phyloP scores from a whole-genome alignment of 2,113 vertebrate species.

The Formicarius rufipectus region DNA sequence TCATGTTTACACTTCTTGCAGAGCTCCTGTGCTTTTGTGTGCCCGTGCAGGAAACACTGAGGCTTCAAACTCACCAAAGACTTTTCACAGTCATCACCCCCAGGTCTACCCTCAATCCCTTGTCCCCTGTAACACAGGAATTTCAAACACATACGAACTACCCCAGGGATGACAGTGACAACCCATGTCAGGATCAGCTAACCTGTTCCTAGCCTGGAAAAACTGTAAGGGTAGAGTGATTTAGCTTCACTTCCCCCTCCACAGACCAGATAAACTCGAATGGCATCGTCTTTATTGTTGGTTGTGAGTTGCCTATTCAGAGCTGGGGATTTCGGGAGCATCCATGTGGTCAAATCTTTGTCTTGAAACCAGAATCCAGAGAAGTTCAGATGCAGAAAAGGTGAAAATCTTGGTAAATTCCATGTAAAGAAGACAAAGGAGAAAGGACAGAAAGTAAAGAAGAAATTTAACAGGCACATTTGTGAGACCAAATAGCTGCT shows the following conservation, averaged over 20 bases:
- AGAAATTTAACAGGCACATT: not conserved
- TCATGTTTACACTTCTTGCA: not conserved
- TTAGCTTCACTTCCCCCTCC: not conserved
- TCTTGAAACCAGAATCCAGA: not conserved
- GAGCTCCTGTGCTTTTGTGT: not conserved
- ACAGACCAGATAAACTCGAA: not conserved
- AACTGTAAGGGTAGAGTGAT: not conserved
- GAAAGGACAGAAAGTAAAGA: not conserved
- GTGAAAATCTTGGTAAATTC: not conserved
- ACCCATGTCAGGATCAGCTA: not conserved
- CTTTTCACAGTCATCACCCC: not conserved
- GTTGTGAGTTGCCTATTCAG: not conserved
- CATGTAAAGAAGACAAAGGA: not conserved
- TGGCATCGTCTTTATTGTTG: not conserved
- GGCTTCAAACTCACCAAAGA: not conserved
- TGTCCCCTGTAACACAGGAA: not conserved
- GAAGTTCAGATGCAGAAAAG: not conserved
- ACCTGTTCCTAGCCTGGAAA: not conserved
- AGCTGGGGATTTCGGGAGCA: not conserved
- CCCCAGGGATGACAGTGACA: not conserved
- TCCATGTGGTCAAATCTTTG: not conserved
- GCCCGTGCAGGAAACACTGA: accelerated
- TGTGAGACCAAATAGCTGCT: not conserved
- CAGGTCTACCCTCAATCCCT: not conserved
- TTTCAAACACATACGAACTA: not conserved